phyloP scores from a whole-genome alignment of 92 coral and sea anemone genomes.

The Meandrina meandrites region DNA sequence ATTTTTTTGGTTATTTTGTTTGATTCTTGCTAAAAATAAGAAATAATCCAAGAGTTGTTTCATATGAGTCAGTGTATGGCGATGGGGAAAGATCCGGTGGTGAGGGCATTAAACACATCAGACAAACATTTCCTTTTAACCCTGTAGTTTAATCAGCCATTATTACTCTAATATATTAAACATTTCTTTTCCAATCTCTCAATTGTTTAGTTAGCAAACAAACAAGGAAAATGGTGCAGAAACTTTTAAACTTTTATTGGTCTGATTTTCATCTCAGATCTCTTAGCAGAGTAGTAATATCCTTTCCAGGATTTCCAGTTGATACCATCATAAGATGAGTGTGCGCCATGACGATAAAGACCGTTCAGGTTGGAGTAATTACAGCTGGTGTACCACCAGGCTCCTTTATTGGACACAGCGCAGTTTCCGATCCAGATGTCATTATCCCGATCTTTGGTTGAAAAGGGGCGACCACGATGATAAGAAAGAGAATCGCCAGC shows the following conservation, averaged over 20 bases:
- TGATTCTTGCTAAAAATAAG: no score
- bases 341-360: constrained; percentile 21
- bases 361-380: constrained; percentile 44
- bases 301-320: constrained; percentile 45
- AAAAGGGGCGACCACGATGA: constrained; percentile 4
- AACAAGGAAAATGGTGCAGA: not conserved
- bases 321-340: constrained; percentile 41
- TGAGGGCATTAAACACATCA: no score
- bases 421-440: constrained; percentile 6
- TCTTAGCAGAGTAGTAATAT: constrained; percentile 42
- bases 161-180: no score
- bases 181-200: not conserved
- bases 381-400: constrained; percentile 42
- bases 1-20: no score
- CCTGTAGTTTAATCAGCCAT: no score
- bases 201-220: not conserved
- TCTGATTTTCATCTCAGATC: constrained; percentile 53
- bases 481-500: constrained; percentile 23
- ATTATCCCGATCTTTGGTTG: constrained; percentile 49
- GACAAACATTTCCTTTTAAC: no score
- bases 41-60: no score
- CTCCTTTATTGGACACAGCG: constrained; percentile 21
- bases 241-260: constrained; percentile 3
- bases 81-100: not conserved
- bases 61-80: not conserved